These are phyloP conservation scores for Andrena bicolor DNA, from an alignment of 2,888 invertebrate genomes.

Conservation along the genomic window DNA sequence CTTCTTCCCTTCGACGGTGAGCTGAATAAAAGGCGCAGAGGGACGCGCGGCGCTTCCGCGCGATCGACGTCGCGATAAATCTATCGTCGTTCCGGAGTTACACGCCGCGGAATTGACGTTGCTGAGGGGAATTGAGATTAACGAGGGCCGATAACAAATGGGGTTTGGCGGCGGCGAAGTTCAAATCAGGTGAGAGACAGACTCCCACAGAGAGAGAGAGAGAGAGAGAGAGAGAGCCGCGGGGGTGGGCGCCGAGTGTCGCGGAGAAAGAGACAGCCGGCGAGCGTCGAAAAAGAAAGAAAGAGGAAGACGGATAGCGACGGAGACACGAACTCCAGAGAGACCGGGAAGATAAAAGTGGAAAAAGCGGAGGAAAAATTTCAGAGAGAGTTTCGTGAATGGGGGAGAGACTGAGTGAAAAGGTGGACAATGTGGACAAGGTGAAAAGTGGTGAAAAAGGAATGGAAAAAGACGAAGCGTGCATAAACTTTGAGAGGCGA, in stretches of 20 bases:
- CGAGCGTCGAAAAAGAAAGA: constrained; percentile 4
- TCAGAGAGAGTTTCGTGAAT: neutral
- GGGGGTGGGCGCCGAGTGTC: neutral
- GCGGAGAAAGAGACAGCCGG: neutral
- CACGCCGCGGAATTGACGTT: constrained; percentile 61
- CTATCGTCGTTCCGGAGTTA: constrained; percentile 63
- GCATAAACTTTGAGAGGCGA: neutral
- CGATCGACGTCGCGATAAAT: constrained; percentile 64
- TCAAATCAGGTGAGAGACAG: constrained; percentile 28
- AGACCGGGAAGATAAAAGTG: no score
- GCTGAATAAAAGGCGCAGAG: constrained; percentile 17
- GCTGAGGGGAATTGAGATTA: constrained; percentile 65
- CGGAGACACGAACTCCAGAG: neutral
- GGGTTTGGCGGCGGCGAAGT: constrained; percentile 45
- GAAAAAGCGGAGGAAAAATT: constrained; percentile 21
- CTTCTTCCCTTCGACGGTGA: neutral
- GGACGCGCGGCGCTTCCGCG: constrained; percentile 15
- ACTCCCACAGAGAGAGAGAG: no score
- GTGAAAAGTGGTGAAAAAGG: neutral
- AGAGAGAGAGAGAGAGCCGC: no score
- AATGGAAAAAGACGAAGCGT: neutral
- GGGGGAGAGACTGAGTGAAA: neutral
- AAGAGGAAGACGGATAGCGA: constrained; percentile 11
- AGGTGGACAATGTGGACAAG: neutral
- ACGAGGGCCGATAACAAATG: constrained; percentile 68